These are phyloP conservation scores for Phycodurus eques DNA, from an alignment of 2,113 vertebrate genomes.

Conservation along the genomic window DNA sequence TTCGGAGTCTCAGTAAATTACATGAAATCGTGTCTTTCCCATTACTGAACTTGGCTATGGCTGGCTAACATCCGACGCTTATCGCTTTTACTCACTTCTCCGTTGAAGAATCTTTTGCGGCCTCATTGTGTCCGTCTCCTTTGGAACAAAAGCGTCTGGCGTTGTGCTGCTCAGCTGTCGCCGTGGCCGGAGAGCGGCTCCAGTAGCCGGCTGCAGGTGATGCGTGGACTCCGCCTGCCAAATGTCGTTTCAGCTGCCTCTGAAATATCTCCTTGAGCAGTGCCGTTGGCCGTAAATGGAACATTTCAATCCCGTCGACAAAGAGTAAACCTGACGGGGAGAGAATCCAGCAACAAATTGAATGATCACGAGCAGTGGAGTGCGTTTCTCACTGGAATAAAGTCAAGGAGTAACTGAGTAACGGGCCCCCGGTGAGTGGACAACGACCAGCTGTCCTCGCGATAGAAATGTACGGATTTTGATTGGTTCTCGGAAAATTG, in stretches of 20 bases:
- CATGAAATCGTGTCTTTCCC: neutral
- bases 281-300: conserved; percentile 68
- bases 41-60: neutral
- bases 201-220: conserved; percentile 34
- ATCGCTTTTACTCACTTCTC: conserved; percentile 72
- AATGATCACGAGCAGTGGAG: neutral
- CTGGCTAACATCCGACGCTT: conserved; percentile 12
- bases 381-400: conserved; percentile 12
- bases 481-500: neutral
- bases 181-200: conserved; percentile 26
- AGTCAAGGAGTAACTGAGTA: conserved; percentile 11
- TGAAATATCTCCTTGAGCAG: conserved; percentile 67
- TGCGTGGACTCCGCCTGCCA: conserved; percentile 36
- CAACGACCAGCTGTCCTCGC: neutral
- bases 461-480: conserved; percentile 4
- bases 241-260: conserved; percentile 56
- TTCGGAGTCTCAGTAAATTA: neutral
- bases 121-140: conserved; percentile 47
- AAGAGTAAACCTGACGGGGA: neutral
- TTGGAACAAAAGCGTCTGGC: conserved; percentile 64
- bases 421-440: conserved; percentile 32
- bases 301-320: conserved; percentile 61
- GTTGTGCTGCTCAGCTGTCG: conserved; percentile 9
- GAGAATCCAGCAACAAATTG: neutral
- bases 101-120: conserved; percentile 47